A percentile compares a stretch with the other conserved stretches of the same genome.
phyloP scores from a whole-genome alignment of 2,113 vertebrate genomes.

The Sebastes fasciatus region DNA sequence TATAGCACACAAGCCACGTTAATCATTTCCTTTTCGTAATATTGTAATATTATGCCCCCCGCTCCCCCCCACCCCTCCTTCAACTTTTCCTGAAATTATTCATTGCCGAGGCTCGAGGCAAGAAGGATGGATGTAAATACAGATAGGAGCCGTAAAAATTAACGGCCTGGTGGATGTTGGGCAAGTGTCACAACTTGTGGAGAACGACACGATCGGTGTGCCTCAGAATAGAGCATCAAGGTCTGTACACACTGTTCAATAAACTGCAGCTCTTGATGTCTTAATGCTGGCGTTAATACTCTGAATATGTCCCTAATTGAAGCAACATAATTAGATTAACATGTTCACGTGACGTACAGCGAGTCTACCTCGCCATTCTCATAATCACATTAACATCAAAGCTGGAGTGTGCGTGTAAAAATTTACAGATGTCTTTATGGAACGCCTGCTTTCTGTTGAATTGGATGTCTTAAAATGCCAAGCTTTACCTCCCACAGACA shows the following conservation, averaged over 20 bases:
- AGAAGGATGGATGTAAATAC: constrained; percentile 56
- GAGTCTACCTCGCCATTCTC: constrained; percentile 46
- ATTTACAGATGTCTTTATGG: constrained; percentile 25
- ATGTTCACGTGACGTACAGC: constrained; percentile 34
- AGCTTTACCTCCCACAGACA: constrained; percentile 71
- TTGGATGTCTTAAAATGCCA: constrained; percentile 42
- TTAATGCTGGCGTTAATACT: constrained; percentile 53
- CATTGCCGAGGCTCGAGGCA: not conserved
- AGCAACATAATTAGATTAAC: constrained; percentile 66
- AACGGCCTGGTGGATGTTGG: constrained; percentile 40
- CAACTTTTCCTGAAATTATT: constrained; percentile 29
- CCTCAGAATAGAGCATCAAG: constrained; percentile 17
- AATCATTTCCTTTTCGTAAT: constrained; percentile 37
- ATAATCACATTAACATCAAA: constrained; percentile 76
- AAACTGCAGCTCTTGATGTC: constrained; percentile 31
- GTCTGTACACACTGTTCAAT: constrained; percentile 34
- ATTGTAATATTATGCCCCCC: constrained; percentile 1
- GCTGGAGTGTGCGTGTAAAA: constrained; percentile 15
- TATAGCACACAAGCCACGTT: constrained; percentile 27
- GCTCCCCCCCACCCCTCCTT: not conserved
- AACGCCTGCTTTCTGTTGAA: constrained; percentile 28
- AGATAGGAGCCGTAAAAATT: constrained; percentile 58
- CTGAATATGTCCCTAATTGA: constrained; percentile 61
- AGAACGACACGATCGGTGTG: constrained; percentile 10
- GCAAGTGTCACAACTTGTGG: constrained; percentile 41